Evolutionary conservation across 2,113 vertebrate species (phyloP), one percentile per base, ranked within the genome.

Genomic region (Catharus bicknelli): DNA sequence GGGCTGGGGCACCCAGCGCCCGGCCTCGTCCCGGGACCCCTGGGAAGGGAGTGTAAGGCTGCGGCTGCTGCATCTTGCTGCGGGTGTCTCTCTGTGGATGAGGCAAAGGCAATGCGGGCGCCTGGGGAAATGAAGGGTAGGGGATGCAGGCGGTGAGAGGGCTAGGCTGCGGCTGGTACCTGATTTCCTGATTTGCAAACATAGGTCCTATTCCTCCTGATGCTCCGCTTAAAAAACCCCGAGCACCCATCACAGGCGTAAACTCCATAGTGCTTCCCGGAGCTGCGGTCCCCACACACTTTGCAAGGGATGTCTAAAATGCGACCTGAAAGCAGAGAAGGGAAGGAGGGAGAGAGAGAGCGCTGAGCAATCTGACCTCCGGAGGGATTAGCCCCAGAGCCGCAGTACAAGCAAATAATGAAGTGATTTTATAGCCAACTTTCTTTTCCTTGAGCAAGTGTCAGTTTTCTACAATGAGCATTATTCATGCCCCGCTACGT

Each of bases 101-200:
- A 19, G 16, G 20, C 29, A 27, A 43, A 8, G 23, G 13, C 51
- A 23, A 11, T 14, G 15, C 7, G 36, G n/a, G 5, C 10, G 32
- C 15, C 36, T 20, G 72, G 29, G 57, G 23, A 43, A 29, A 32
- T 11, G 63, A 29, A 21, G 58, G 17, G 13, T 5, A 11, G 13
- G 42, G 30, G 22, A 13, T 9, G 63, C 75, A 42, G 70, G 51
- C 14, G 12, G 43, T 6, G 68, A 16, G 50, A 21, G 21, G 10
- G 3, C 38, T 9, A 36, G 32, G n/a, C 50, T 34, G 74, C 30
- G 20, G 53, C 19, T 42, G 69, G 70, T 98, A 99, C 99, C 99
- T 99, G 99, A 80, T 99, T 99, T 95, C 99, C 99, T 54, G 99
- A 99, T 97, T 99, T 99, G 97, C 99, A 99, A 91, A 99, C 99